Evolutionary conservation across 92 coral and sea anemone genomes (phyloP), one percentile per base, ranked within the genome.

Genomic region (Paragorgia papillata): DNA sequence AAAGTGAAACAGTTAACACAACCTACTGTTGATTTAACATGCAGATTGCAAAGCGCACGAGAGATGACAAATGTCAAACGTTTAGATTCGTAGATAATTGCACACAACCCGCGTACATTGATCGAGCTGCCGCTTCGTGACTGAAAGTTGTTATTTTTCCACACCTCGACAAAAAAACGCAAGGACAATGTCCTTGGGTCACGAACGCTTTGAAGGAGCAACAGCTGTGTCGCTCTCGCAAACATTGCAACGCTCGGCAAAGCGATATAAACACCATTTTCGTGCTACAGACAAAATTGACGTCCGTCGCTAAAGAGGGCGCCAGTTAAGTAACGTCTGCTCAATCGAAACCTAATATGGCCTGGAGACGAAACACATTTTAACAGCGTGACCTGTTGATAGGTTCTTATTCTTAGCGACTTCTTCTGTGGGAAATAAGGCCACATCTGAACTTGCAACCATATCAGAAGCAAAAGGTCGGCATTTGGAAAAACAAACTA

Each of bases 351-450:
- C 78, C 78, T 71, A 71, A 71, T 71, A 71, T 71, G 78, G 78
- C 63, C 58, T 17, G 28, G 58, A n/a, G n/a, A 24, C 51, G 32
- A 55, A 71, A 71, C 50, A 71, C 78, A 71, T 71, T 71, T 71
- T 71, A 71, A 71, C 78, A 71, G 78, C 51, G 78, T 71, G 78
- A 71, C 78, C 31, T 71, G 78, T 71, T 71, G 78, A 71, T 71
- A 71, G 78, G 64, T 71, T 71, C 78, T 13, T 71, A 71, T 57
- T 71, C 63, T 55, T 51, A 53, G 18, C 33, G 49, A 53, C 78
- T 29, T 71, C 78, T 53, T 71, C 57, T 57, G 78, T 71, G 64
- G 64, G 78, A 71, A 71, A 71, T 71, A 71, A 19, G 48, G 63
- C 62, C 17, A 56, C 30, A 56, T 32, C 24, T 39, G 48, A 71